Base-by-base conservation (phyloP, 2,888 invertebrate genomes). In the Achlya flavicornis region DNA sequence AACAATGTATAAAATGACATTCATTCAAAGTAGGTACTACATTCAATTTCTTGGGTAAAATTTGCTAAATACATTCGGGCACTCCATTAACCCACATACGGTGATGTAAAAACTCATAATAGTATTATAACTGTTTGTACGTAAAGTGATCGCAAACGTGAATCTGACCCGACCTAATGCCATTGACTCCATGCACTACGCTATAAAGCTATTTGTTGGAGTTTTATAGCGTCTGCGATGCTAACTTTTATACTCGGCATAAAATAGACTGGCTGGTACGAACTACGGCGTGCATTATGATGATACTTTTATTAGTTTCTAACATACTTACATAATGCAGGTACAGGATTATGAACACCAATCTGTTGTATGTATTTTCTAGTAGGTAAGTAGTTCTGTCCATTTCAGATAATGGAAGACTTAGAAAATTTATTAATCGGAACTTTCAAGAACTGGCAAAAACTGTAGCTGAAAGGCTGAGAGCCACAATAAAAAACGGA, bases 131-230 rank as follows among this genome's bases (percentile, higher is more conserved):
- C 8, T 53, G 16, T 53, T 19, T 19, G 46, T 46, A 46, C 61
- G 53, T 26, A 63, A 61, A 61, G 58, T 58, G 57, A 62, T 38
- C 59, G 58, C 48, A 65, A 61, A 41, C 63, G 58, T 63, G 63
- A 58, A 46, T 65, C 63, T 69, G 64, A 64, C 69, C 71, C 65
- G 65, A 68, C 66, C 67, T 70, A 65, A 68, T 70, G 71, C 67
- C 75, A 71, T 76, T 73, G 75, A 73, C 73, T 72, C 70, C 69
- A 61, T 66, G 62, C 66, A 66, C 63, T 64, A 61, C 58, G 58
- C 64, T 67, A 62, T 75, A 70, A 70, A 71, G 63, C 62, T 60
- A 66, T 67, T 66, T 66, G 64, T 48, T 58, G 62, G 64, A 69
- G 66, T 67, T 75, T 70, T 67, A 72, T 70, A 66, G 67, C 67